A percentile compares a stretch with the other conserved stretches of the same genome.
phyloP scores from a whole-genome alignment of 2,888 invertebrate species.

The Pyrgus malvae region DNA sequence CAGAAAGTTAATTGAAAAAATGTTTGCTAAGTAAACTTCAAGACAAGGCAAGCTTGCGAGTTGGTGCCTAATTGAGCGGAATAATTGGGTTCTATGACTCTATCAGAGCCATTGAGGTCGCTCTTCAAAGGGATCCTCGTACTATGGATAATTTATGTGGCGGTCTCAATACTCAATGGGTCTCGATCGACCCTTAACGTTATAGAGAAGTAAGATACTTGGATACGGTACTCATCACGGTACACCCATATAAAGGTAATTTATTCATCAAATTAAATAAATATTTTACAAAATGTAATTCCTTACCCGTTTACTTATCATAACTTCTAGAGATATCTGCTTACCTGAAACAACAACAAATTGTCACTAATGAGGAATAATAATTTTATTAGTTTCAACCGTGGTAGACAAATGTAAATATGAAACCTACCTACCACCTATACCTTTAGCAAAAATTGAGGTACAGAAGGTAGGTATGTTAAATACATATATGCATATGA shows the following conservation, averaged over 20 bases:
- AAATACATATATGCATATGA: too few species aligned
- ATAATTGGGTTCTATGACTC: conserved; percentile 18
- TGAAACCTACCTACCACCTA: too few species aligned
- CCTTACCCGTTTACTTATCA: background rate
- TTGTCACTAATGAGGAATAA: too few species aligned
- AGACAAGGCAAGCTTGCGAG: background rate
- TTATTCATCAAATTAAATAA: too few species aligned
- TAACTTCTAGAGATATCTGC: background rate
- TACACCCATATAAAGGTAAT: too few species aligned
- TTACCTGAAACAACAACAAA: background rate
- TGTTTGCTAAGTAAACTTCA: too few species aligned
- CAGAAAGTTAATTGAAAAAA: too few species aligned
- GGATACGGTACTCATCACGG: background rate
- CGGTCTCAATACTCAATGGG: conserved; percentile 3
- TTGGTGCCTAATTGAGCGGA: conserved; percentile 12
- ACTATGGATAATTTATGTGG: conserved; percentile 16
- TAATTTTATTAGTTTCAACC: too few species aligned
- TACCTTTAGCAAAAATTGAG: too few species aligned
- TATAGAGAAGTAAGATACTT: conserved; percentile 7
- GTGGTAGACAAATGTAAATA: too few species aligned
- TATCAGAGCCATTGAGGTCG: conserved; percentile 9
- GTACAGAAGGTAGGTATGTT: too few species aligned
- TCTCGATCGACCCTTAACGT: conserved; percentile 5
- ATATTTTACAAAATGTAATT: background rate
- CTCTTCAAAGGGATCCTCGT: conserved; percentile 12